Base-by-base conservation (phyloP, 2,113 vertebrate genomes). In the Gambusia holbrooki region DNA sequence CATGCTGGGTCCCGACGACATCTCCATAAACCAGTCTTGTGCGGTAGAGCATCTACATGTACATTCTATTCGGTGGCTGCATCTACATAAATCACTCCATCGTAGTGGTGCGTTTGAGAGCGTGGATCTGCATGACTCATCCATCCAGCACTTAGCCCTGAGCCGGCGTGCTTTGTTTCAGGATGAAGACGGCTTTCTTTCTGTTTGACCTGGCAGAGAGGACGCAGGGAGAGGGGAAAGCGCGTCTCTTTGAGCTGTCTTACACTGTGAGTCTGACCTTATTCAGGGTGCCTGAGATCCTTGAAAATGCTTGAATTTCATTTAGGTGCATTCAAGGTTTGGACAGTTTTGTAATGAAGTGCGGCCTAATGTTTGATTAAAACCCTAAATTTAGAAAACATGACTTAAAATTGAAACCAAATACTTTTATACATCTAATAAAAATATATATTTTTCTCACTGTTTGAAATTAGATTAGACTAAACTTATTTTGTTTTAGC, bases 171-270 rank as follows among this genome's bases (percentile, higher is more conserved):
- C 85, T 92, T 89, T 91, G 73, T 93, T 93, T 86, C 93, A 99
- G 98, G 95, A 98, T 98, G 96, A 99, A 98, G 92, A 99, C 96
- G 2, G 94, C 98, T 25, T 99, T 99, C 94, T 99, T 98, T 89
- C 94, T 99, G 88, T 99, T 98, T 87, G 96, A 96, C 90, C 94
- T 99, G 73, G 98, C 97, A 63, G 97, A 99, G 75, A 87, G 84
- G 17, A 81, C 95, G 81, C 87, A 95, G 70, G 88, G 91, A 45
- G 88, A 93, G 25, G 87, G 87, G 51, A 96, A 94, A 84, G 84
- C 92, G 66, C 94, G 93, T 17, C 96, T 99, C 73, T 97, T 96
- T 91, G 92, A 93, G 2, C 91, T 96, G 2, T 96, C 96, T 0
- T 97, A 98, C 87, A 81, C 90, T 0, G 97, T 99, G 94, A 87